A percentile compares a stretch with the other conserved stretches of the same genome.
Evolutionary conservation across 2,888 invertebrate genomes (phyloP).

Genomic region (Rhaphigaster nebulosa): DNA sequence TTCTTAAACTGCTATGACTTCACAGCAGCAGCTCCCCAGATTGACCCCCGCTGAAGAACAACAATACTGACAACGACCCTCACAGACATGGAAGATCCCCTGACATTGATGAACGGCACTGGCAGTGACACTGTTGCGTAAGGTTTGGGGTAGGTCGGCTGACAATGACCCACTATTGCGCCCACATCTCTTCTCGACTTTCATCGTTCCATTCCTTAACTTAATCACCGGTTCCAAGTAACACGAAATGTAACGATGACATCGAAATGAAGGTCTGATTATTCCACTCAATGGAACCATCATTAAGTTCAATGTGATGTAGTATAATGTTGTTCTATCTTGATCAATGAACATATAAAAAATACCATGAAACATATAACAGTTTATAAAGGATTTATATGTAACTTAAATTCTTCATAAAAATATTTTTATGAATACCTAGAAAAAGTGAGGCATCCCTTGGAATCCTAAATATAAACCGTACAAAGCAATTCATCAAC

Average conservation of each 20-base stretch:
- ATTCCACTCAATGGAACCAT: not conserved
- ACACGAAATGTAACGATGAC: not conserved
- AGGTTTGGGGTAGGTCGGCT: conserved; percentile 26
- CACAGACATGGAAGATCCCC: not conserved
- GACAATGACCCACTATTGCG: conserved; percentile 29
- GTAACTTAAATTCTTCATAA: no score
- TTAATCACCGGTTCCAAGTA: not conserved
- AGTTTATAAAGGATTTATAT: no score
- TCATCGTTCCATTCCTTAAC: not conserved
- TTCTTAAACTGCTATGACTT: no score
- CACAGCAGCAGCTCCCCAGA: no score
- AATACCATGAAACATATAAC: not conserved
- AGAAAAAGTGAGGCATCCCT: no score
- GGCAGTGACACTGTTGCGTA: conserved; percentile 18
- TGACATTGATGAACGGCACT: not conserved
- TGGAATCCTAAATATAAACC: no score
- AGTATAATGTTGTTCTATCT: not conserved
- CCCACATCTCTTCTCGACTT: not conserved
- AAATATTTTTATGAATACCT: no score
- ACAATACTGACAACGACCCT: not conserved
- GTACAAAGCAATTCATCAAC: no score
- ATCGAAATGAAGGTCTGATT: not conserved
- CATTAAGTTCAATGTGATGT: not conserved
- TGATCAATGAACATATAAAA: not conserved
- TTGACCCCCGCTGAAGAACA: not conserved